Base-by-base conservation (phyloP, 2,113 vertebrate genomes). In the Myrmecobius fasciatus region DNA sequence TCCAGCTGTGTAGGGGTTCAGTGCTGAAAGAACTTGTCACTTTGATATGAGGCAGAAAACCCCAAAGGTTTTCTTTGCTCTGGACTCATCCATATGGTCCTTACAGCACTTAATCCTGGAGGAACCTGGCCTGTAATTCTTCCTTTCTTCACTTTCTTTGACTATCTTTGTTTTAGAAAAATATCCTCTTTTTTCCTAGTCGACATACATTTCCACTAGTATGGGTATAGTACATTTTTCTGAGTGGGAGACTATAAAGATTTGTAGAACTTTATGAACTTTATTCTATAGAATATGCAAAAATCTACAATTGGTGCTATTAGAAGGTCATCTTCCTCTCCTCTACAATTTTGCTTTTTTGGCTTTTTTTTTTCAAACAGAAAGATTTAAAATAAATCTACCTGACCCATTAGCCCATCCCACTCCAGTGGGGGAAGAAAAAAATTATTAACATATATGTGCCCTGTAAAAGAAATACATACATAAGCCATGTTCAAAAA, bases 11-110 rank as follows among this genome's bases (percentile, higher is more conserved):
- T 83, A n/a, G 67, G 67, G 67, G n/a, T 83, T 83, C 67, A 83
- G n/a, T 83, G 67, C 67, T 83, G 67, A 83, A 43, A 83, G n/a
- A 26, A 43, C 67, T 83, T 83, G 67, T 83, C 67, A 83, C n/a
- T 83, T 83, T 83, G 67, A 83, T 83, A 83, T 24, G 67, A 83
- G 67, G n/a, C 67, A 83, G 67, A 83, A 83, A 83, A 83, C 67
- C n/a, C 67, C 11, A 83, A 83, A 83, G 67, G 67, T 83, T 83
- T 83, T n/a, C 67, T 83, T 83, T 83, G 36, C 67, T 83, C n/a
- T 83, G 67, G 67, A 43, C 36, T 83, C 67, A 83, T 83, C 67
- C 67, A 83, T 83, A 83, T 43, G n/a, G 67, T 83, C 67, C n/a
- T 43, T 83, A 43, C 20, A 43, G 67, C 67, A 22, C 67, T 83